Base-by-base conservation (phyloP, 2,888 invertebrate species). In the Steinernema carpocapsae region DNA sequence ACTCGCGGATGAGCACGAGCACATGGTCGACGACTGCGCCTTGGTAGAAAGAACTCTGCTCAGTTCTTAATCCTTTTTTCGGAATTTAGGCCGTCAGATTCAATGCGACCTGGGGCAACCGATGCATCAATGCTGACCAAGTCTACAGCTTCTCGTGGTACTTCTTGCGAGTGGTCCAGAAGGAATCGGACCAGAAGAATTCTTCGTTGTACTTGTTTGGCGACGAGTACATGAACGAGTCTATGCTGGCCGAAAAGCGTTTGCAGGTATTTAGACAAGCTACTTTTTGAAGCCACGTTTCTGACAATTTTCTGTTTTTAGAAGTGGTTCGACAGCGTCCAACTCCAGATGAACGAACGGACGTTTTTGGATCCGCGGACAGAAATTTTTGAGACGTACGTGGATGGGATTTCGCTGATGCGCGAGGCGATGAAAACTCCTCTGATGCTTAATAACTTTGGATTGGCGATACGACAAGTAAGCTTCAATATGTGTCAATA, bases 131-230 rank as follows among this genome's bases (percentile, higher is more conserved):
- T 32, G 64, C 64, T 1, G 64, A 64, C 17, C 32, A 64, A 17
- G 64, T 64, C 12, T 64, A 64, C 32, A 26, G 17, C 29, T 64
- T 64, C 32, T 64, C 64, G 29, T 64, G 64, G 64, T 64, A 64
- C 64, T 64, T 64, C 19, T 32, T 64, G 64, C 29, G 64, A 3
- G 56, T 56, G 6, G 56, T 56, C 6, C 64, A 64, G 64, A 32
- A 32, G 17, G 64, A 64, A 64, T 17, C 22, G 26, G 64, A 29
- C 32, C 29, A 17, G 17, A 64, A 37, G 26, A 32, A 32, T 26
- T 32, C 64, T 1, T 64, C 26, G 1, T 10, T 64, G 4, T 26
- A 64, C n/a, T 32, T 64, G 17, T 64, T 64, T 64, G 64, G 64
- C 2, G 64, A 64, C 32, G 32, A 64, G 32, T 64, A 17, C 64